phyloP scores from a whole-genome alignment of 37 sponge, comb jelly and placozoan genomes.

The Aplysina aerophoba region DNA sequence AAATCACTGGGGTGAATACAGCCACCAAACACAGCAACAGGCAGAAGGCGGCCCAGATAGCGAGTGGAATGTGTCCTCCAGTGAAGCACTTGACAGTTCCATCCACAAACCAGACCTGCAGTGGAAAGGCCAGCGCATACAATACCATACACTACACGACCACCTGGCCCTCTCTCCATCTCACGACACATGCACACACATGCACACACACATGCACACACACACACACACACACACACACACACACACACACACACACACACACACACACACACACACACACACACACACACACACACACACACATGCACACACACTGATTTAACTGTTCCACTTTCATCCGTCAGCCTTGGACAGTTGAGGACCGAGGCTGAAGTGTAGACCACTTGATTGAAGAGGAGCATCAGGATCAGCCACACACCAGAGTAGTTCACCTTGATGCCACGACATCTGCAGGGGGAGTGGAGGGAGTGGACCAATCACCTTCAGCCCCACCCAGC shows the following conservation, averaged over 20 bases:
- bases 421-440: conserved; percentile 26
- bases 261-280: conserved; percentile 26
- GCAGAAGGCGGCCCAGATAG: conserved; percentile 29
- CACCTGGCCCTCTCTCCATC: too few species aligned
- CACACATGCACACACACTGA: background rate
- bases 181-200: too few species aligned
- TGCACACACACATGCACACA: conserved; percentile 12
- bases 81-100: conserved; percentile 62
- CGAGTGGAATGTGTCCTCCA: conserved; percentile 61
- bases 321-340: background rate
- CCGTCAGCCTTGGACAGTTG: conserved; percentile 63
- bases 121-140: too few species aligned
- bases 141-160: too few species aligned
- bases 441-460: background rate
- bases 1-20: background rate
- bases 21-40: conserved; percentile 33
- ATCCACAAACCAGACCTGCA: conserved; percentile 66
- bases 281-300: conserved; percentile 29
- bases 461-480: background rate
- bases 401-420: conserved; percentile 53
- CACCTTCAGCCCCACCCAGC: background rate
- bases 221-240: conserved; percentile 14
- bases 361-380: conserved; percentile 68
- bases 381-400: conserved; percentile 55
- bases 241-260: conserved; percentile 26